phyloP scores from a whole-genome alignment of 2,888 invertebrate species.

The Agonopterix arenella region DNA sequence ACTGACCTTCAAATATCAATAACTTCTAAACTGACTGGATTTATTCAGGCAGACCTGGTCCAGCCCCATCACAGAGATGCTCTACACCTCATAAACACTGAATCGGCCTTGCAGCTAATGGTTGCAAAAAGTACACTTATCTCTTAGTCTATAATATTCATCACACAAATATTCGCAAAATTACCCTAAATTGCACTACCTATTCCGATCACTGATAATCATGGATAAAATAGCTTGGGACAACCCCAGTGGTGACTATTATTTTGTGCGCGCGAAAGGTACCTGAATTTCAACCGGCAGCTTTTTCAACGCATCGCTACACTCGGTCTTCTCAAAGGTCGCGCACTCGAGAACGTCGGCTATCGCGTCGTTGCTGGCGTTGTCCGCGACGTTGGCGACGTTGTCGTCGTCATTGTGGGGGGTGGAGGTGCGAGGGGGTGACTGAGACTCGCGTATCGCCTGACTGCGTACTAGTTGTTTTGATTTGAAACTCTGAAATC shows the following conservation, averaged over 20 bases:
- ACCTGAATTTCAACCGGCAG: constrained; percentile 69
- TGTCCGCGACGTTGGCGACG: constrained; percentile 1
- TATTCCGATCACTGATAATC: too few species aligned
- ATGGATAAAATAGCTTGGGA: too few species aligned
- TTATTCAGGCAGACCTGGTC: too few species aligned
- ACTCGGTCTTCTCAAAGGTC: constrained; percentile 18
- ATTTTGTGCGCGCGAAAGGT: background rate
- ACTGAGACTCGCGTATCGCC: constrained; percentile 91
- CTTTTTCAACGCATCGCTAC: constrained; percentile 32
- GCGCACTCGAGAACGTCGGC: constrained; percentile 13
- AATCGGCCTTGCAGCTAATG: too few species aligned
- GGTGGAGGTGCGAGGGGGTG: constrained; percentile 77
- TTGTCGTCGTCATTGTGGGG: constrained; percentile 31
- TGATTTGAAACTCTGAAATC: constrained; percentile 79
- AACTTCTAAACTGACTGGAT: too few species aligned
- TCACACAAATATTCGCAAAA: too few species aligned
- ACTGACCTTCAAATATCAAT: too few species aligned
- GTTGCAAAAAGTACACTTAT: too few species aligned
- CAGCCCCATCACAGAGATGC: too few species aligned
- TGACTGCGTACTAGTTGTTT: constrained; percentile 92
- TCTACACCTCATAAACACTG: too few species aligned
- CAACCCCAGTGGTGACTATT: background rate
- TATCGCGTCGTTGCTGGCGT: background rate
- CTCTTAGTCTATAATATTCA: too few species aligned
- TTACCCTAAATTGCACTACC: too few species aligned